These are phyloP conservation scores for Macropus fuliginosus DNA, from an alignment of 2,797 vertebrate species.

Conservation along the genomic window DNA sequence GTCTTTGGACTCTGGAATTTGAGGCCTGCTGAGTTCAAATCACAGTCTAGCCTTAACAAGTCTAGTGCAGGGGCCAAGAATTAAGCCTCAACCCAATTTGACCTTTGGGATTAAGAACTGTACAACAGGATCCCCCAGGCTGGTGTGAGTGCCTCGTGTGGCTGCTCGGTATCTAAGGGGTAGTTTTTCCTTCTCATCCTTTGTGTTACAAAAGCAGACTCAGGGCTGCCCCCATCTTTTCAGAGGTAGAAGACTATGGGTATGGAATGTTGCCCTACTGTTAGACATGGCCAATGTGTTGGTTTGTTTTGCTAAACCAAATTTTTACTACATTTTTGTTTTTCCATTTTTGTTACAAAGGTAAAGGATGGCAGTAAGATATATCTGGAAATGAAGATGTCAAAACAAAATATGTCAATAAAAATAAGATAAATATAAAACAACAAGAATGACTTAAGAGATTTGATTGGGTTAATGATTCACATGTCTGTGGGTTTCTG, in stretches of 20 bases:
- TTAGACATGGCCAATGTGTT: neutral
- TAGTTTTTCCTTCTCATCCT: neutral
- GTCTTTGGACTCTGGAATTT: neutral
- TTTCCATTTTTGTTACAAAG: neutral
- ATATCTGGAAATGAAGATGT: neutral
- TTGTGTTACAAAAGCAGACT: neutral
- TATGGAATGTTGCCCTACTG: neutral
- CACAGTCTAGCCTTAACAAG: neutral
- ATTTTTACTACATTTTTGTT: neutral
- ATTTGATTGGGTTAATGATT: neutral
- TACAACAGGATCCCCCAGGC: neutral
- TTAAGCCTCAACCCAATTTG: neutral
- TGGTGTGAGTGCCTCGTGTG: neutral
- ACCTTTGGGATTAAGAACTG: neutral
- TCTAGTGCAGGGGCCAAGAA: neutral
- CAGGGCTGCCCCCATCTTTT: neutral
- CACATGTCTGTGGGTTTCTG: neutral
- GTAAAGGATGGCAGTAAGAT: neutral
- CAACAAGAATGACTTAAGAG: neutral
- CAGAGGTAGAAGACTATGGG: neutral
- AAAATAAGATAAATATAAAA: neutral
- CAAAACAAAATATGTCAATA: neutral
- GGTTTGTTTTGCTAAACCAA: neutral
- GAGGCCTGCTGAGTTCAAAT: neutral
- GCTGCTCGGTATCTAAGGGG: neutral